Conservation (phyloP, 2,888 invertebrate species). For the Copidosoma aretas region DNA sequence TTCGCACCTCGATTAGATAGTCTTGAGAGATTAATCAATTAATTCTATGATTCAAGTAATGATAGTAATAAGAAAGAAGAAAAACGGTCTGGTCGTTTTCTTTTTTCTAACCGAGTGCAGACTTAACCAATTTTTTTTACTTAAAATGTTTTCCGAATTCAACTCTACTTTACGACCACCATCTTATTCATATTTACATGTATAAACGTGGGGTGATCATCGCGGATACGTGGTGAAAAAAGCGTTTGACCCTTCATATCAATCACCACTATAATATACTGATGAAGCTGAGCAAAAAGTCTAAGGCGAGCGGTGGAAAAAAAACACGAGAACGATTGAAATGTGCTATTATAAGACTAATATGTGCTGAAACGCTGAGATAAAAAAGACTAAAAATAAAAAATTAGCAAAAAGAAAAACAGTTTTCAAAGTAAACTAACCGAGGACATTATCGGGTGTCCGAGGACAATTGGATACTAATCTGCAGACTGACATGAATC, state of each 20-base stretch:
- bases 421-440: conserved; percentile 20
- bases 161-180: too few relatives aligned
- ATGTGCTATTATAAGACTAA: conserved; percentile 28
- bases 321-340: background rate
- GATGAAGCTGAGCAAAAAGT: too few relatives aligned
- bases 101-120: too few relatives aligned
- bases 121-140: too few relatives aligned
- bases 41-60: conserved; percentile 19
- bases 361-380: conserved; percentile 30
- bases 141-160: too few relatives aligned
- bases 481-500: conserved; percentile 33
- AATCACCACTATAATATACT: too few relatives aligned
- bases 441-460: conserved; percentile 20
- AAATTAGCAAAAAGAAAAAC: conserved; percentile 18
- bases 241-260: too few relatives aligned
- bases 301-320: background rate
- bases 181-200: too few relatives aligned
- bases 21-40: conserved; percentile 27
- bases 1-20: conserved; percentile 31
- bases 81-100: conserved; percentile 16
- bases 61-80: conserved; percentile 6
- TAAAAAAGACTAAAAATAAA: conserved; percentile 37
- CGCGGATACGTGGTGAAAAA: too few relatives aligned
- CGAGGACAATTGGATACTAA: conserved; percentile 30
- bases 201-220: too few relatives aligned